Evolutionary conservation across 2,113 vertebrate genomes (phyloP), one percentile per base, ranked within the genome.

Genomic region (Dicaeum eximium): DNA sequence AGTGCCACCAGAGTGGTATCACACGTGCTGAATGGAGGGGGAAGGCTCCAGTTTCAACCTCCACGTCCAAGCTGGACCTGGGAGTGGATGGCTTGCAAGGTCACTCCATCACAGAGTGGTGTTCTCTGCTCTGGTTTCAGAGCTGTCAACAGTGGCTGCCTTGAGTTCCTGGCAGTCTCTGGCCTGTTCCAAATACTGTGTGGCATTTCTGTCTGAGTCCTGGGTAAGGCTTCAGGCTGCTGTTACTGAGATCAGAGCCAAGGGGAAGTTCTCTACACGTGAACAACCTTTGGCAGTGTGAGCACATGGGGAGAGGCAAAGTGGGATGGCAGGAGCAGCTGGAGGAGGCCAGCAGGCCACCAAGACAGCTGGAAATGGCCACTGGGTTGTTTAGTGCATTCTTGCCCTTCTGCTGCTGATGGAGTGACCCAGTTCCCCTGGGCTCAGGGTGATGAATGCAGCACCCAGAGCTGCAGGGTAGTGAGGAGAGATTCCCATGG

Each of bases 351-450:
- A 77, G 45, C 51, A 24, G 3, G 2, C 18, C 0, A 0, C 51
- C 11, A n/a, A 12, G 31, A 30, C 1, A 10, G n/a, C 65, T 87
- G 45, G 31, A 79, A 90, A 23, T 91, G 50, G 53, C 56, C 3
- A 0, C 18, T 1, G 1, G 19, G 54, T 48, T 57, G 47, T 75
- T 80, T 10, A 13, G 5, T 66, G 40, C 1, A 0, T 51, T 88
- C 37, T 72, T 0, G 0, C 15, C 70, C 24, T 61, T 65, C n/a
- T 93, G 48, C 30, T 3, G 18, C 66, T 72, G 42, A n/a, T 1
- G 8, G 38, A 42, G 47, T 54, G 15, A 62, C 57, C 15, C 2
- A 4, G 19, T 82, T 62, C 27, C 15, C 21, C 54, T 51, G 12
- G 2, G 19, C 66, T 78, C 1, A 1, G 40, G 19, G 12, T 48